Evolutionary conservation across 2,113 vertebrate species (phyloP), one percentile per base, ranked within the genome.

Genomic region (Limanda limanda): DNA sequence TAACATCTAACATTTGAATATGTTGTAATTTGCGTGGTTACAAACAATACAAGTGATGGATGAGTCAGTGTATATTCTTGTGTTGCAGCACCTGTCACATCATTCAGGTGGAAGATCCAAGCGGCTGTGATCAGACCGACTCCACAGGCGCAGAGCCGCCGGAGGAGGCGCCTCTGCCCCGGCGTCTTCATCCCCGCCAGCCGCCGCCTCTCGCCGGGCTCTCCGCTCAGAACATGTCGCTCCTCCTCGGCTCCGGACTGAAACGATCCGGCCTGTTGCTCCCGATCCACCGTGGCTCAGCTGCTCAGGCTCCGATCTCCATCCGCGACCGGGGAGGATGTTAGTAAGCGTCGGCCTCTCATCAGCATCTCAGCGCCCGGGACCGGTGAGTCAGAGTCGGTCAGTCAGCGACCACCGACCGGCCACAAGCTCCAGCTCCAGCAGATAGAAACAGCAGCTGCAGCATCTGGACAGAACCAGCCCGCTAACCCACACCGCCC

Each of bases 61-160:
- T 31, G 31, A 37, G 35, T 37, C 10, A 2, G 31, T 31, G 31
- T 31, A 31, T 31, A 31, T 31, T 31, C 31, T 6, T 31, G 31
- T 31, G 31, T 1, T 7, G 31, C 31, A 31, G 35, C 40, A 95
- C 94, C 94, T 94, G 92, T 89, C 74, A 87, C 82, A 42, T 79
- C 71, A 27, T 47, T 71, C 57, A 89, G 55, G 57, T 86, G 83
- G 54, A 89, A 37, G 79, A 92, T 40, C 80, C 91, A 93, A 75
- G 76, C 79, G 79, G 85, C 83, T 27, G 91, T 85, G 42, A 94
- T 66, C 73, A 95, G 71, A 72, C 74, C 91, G 78, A 89, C 66
- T 67, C 85, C 94, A 58, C 90, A 91, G 76, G 92, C 70, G 85
- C 90, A 93, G 55, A 94, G 60, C 48, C 94, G 89, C 31, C 73